phyloP scores from a whole-genome alignment of 2,888 invertebrate genomes.

The Plebejus argus region DNA sequence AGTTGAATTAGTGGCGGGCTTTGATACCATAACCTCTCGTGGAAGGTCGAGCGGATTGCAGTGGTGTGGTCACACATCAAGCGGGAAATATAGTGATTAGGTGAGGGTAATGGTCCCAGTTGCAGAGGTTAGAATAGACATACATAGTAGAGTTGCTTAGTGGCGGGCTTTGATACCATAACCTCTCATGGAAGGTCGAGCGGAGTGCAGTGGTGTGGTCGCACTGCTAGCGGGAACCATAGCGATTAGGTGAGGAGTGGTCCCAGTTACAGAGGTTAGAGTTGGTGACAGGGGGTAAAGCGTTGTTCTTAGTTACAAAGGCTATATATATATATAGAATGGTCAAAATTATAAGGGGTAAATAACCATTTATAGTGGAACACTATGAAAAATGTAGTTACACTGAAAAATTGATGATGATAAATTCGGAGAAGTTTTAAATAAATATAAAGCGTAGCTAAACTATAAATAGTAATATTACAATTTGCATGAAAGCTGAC shows the following conservation, averaged over 20 bases:
- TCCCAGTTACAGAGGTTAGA: background rate
- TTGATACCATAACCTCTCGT: conserved; percentile 49
- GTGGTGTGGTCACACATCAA: conserved; percentile 45
- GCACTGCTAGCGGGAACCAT: conserved; percentile 44
- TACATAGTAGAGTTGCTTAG: conserved; percentile 43
- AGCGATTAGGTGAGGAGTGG: too few species aligned
- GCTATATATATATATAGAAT: too few species aligned
- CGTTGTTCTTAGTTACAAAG: too few species aligned
- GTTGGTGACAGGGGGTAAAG: background rate
- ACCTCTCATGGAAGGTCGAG: conserved; percentile 61
- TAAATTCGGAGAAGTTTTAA: too few species aligned
- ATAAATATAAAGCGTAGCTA: too few species aligned
- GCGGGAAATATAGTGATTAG: conserved; percentile 38
- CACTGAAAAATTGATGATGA: too few species aligned
- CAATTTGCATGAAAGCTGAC: background rate
- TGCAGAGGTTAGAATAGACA: background rate
- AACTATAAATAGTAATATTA: background rate
- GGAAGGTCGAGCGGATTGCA: conserved; percentile 65
- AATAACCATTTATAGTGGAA: too few species aligned
- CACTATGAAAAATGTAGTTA: too few species aligned
- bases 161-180: conserved; percentile 47
- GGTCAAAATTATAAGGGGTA: background rate
- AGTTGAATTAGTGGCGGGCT: conserved; percentile 48
- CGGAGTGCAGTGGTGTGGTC: conserved; percentile 54
- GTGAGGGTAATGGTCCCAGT: too few species aligned